Evolutionary conservation across 2,797 vertebrate genomes (phyloP).

Genomic region (Ispidina lecontei): DNA sequence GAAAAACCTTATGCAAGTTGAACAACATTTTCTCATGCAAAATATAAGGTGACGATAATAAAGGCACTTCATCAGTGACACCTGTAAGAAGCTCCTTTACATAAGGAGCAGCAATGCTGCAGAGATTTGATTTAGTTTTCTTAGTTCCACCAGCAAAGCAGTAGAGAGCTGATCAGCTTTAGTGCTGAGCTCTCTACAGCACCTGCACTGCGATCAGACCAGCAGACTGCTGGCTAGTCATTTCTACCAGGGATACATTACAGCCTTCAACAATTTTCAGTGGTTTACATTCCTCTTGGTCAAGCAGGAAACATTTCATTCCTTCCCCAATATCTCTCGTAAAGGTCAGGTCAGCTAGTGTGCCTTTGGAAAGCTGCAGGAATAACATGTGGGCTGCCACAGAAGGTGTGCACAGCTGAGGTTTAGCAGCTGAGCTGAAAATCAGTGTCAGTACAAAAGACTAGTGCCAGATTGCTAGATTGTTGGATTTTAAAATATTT

Average conservation of each 20-base stretch:
- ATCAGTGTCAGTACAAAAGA: neutral
- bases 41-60: neutral
- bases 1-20: neutral
- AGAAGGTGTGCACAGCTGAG: neutral
- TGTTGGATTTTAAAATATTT: neutral
- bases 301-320: neutral
- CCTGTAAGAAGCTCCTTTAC: neutral
- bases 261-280: neutral
- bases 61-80: neutral
- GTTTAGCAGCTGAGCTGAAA: slow-evolving; percentile 39
- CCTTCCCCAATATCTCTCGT: neutral
- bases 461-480: neutral
- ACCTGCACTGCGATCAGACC: neutral
- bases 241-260: neutral
- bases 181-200: neutral
- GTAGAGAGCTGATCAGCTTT: neutral
- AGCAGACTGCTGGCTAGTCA: neutral
- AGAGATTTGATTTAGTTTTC: neutral
- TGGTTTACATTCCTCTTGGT: neutral
- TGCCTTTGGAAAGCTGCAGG: neutral
- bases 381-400: neutral
- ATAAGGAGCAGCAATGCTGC: neutral
- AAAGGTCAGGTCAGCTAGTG: neutral
- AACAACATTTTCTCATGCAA: neutral
- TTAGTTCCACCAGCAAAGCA: neutral